These are phyloP conservation scores for Rutilus rutilus DNA, from an alignment of 2,113 vertebrate species.

Conservation along the genomic window DNA sequence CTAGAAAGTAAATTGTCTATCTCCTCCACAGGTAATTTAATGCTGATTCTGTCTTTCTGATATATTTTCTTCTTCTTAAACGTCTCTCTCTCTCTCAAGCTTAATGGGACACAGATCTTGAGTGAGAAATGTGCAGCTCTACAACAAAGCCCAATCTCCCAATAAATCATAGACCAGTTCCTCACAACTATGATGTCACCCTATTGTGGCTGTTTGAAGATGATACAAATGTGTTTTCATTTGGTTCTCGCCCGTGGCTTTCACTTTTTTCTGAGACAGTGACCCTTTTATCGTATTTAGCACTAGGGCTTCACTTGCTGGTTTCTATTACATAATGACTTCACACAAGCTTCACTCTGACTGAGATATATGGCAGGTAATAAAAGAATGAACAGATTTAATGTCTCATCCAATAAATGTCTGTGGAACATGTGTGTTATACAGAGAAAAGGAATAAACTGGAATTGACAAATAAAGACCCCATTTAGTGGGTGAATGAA, in stretches of 20 bases:
- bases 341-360: conserved; percentile 36
- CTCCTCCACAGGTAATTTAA: conserved; percentile 36
- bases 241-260: conserved; percentile 20
- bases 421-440: conserved; percentile 20
- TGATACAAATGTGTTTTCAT: conserved; percentile 18
- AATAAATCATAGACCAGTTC: conserved; percentile 43
- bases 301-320: conserved; percentile 30
- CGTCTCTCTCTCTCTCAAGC: background rate
- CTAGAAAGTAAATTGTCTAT: conserved; percentile 33
- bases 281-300: conserved; percentile 10
- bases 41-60: conserved; percentile 13
- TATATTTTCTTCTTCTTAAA: background rate
- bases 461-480: background rate
- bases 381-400: conserved; percentile 31
- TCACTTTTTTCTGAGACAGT: conserved; percentile 7
- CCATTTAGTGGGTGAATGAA: background rate
- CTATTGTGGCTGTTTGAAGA: conserved; percentile 13
- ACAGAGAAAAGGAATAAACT: background rate
- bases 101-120: conserved; percentile 37
- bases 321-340: conserved; percentile 47
- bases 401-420: conserved; percentile 15
- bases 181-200: background rate
- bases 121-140: background rate
- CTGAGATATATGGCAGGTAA: conserved; percentile 16
- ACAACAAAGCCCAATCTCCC: conserved; percentile 22